Conservation (phyloP, 2,797 vertebrate genomes). For the Sphaeramia orbicularis region DNA sequence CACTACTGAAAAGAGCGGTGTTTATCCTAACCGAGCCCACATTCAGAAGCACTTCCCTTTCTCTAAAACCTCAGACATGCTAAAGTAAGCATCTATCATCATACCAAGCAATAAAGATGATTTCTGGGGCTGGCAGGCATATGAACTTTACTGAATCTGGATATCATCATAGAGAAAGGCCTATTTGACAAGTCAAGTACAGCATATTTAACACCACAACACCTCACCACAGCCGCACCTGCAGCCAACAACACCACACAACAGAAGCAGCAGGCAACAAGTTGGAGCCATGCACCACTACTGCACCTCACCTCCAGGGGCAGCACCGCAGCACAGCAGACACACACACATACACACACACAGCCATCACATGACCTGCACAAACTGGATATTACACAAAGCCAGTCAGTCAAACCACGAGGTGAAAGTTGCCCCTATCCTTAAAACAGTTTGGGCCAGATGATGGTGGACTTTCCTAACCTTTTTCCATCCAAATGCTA, state of each 20-base stretch:
- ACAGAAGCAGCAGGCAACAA: constrained; percentile 70
- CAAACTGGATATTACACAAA: constrained; percentile 39
- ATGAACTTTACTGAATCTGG: no score
- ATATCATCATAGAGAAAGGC: constrained; percentile 9
- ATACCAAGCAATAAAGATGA: constrained; percentile 17
- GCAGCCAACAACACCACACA: constrained; percentile 62
- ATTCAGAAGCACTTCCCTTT: constrained; percentile 24
- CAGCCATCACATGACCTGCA: constrained; percentile 35
- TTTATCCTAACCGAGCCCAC: constrained; percentile 43
- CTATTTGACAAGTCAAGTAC: constrained; percentile 15
- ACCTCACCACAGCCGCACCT: constrained; percentile 44
- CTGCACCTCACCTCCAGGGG: constrained; percentile 43
- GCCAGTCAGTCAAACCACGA: constrained; percentile 41
- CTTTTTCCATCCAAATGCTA: constrained; percentile 17
- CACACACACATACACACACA: constrained; percentile 27
- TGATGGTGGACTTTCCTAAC: constrained; percentile 24
- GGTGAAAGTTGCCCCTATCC: constrained; percentile 68
- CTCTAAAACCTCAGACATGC: constrained; percentile 11
- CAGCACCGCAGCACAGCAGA: constrained; percentile 33
- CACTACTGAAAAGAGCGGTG: constrained; percentile 44
- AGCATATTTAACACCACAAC: constrained; percentile 24
- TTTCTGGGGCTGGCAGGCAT: not conserved
- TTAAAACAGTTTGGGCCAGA: constrained; percentile 18
- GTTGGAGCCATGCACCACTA: constrained; percentile 74
- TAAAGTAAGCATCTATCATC: not conserved